Base-by-base conservation (phyloP, 2,113 vertebrate genomes). In the Microcebus griseorufus region DNA sequence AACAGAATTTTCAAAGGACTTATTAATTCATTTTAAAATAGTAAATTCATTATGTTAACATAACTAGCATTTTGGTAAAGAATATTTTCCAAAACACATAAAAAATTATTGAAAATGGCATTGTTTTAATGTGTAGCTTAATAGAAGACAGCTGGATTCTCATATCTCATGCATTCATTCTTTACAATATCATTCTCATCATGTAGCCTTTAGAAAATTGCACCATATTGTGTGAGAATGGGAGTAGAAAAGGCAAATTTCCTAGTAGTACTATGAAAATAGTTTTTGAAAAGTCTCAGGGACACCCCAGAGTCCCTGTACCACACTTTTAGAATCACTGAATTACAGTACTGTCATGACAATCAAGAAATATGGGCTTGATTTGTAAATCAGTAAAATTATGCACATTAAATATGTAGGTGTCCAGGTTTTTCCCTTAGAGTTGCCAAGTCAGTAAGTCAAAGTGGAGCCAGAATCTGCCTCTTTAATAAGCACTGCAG, bases 71-170 rank as follows among this genome's bases (percentile, higher is more conserved):
- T 87, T 94, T 37, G 53, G 34, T 70, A 81, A 94, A 94, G n/a
- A 64, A 80, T 90, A 70, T 89, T 94, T 95, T 90, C 32, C n/a
- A 75, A 81, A 93, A 92, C 58, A 55, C 53, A 53, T 53, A 78
- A 88, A 80, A 65, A 12, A 27, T 83, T 42, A 51, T 32, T 75
- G 29, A 84, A 73, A 93, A 92, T 42, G 39, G 4, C 51, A 80
- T 12, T 88, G 78, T 69, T 88, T 97, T 85, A 86, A 69, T 88
- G 23, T 72, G 67, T 82, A 6, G 4, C 45, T 83, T 90, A n/a
- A 76, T 67, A 60, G 69, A 85, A 82, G 23, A 86, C 32, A 90
- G 29, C 60, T 86, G 86, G 75, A 81, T 73, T 95, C 48, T 86
- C 53, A 4, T 58, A 51, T 67, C 69, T 86, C 16, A 37, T 90